These are phyloP conservation scores for Lindbergichthys nudifrons DNA, from an alignment of 2,797 vertebrate genomes.

Conservation along the genomic window DNA sequence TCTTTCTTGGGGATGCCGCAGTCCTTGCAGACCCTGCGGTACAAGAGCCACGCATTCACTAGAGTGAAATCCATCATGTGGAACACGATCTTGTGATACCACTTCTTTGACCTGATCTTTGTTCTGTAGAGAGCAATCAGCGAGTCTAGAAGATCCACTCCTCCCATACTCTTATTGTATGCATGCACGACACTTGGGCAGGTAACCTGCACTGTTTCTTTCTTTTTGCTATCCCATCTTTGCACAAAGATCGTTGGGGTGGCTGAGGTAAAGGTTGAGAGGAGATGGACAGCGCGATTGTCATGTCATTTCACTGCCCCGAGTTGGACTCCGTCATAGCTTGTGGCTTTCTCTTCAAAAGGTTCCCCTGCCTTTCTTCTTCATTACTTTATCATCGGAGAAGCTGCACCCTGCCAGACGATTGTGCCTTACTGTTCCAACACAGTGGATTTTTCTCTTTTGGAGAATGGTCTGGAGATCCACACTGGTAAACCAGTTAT, in stretches of 20 bases:
- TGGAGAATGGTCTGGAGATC: background rate
- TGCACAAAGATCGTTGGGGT: no score
- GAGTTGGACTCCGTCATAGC: background rate
- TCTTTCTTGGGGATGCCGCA: background rate
- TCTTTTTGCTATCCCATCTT: no score
- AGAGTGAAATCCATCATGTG: background rate
- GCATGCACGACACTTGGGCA: no score
- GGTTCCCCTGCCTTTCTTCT: background rate
- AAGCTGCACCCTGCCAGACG: background rate
- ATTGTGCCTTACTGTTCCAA: background rate
- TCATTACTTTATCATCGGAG: background rate
- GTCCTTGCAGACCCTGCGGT: background rate
- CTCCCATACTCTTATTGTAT: no score
- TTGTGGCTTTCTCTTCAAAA: background rate
- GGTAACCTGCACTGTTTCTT: no score
- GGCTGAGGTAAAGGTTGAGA: no score
- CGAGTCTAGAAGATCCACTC: no score
- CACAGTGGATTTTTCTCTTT: conserved; percentile 4
- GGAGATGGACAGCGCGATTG: no score
- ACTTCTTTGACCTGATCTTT: background rate
- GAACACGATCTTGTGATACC: background rate
- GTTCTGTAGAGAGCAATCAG: no score
- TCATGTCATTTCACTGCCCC: no score
- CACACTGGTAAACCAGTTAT: conserved; percentile 1
- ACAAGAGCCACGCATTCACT: background rate